These are phyloP conservation scores for Leptodactylus fuscus DNA, from an alignment of 2,113 vertebrate genomes.

Conservation along the genomic window DNA sequence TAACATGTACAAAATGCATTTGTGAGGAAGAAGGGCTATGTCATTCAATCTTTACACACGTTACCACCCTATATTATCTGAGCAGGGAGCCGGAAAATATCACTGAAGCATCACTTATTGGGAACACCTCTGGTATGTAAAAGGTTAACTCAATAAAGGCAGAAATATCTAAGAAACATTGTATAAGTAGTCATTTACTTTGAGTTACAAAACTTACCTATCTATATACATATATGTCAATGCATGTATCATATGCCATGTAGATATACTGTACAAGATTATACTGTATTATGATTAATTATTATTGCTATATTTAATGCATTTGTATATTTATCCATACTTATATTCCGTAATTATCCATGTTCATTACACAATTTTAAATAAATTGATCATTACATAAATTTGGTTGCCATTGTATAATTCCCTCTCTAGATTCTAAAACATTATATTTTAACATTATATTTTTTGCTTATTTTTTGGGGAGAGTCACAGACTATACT, in stretches of 20 bases:
- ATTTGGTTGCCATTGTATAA: not conserved
- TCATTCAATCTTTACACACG: conserved; percentile 36
- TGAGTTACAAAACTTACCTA: not conserved
- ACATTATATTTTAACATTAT: too few species aligned
- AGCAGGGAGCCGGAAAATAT: conserved; percentile 21
- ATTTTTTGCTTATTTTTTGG: not conserved
- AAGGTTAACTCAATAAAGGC: not conserved
- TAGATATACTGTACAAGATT: not conserved
- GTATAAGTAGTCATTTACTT: not conserved
- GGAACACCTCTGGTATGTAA: not conserved
- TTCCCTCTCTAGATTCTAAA: not conserved
- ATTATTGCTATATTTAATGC: not conserved
- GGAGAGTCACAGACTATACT: not conserved
- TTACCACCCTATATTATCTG: conserved; percentile 23
- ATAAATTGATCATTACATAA: not conserved
- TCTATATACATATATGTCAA: not conserved
- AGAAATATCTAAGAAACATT: not conserved
- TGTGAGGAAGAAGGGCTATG: conserved; percentile 15
- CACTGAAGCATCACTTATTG: not conserved
- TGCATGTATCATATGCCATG: not conserved
- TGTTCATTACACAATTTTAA: not conserved
- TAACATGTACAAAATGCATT: conserved; percentile 50
- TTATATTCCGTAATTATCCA: not conserved
- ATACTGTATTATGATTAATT: not conserved
- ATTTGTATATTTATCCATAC: not conserved